A percentile compares a stretch with the other conserved stretches of the same genome.
These are phyloP conservation scores for Busseola fusca DNA, from an alignment of 2,888 invertebrate genomes.

Conservation along the genomic window DNA sequence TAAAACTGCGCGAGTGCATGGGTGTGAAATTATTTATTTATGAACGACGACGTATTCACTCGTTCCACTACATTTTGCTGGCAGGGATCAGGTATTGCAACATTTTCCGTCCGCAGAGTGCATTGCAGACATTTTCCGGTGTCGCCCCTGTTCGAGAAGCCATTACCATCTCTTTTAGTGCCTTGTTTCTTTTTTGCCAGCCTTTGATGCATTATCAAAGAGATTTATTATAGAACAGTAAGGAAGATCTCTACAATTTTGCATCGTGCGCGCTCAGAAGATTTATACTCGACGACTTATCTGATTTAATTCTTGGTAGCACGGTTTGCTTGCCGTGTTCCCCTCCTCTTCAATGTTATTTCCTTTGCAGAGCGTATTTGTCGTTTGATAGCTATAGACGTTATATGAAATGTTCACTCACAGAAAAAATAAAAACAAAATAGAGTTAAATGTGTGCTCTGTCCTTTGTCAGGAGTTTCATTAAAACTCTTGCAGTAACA, in stretches of 20 bases:
- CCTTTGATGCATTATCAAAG: constrained; percentile 54
- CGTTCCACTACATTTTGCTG: constrained; percentile 43
- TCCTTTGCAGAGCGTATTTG: constrained; percentile 20
- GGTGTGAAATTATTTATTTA: constrained; percentile 61
- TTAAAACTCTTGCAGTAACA: constrained; percentile 24
- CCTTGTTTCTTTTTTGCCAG: constrained; percentile 59
- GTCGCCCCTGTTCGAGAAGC: constrained; percentile 56
- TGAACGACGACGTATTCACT: constrained; percentile 54
- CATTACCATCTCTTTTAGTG: constrained; percentile 61
- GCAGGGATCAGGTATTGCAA: constrained; percentile 49
- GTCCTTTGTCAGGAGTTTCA: constrained; percentile 15
- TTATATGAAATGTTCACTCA: constrained; percentile 4
- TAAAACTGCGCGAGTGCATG: constrained; percentile 40
- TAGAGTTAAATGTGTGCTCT: neutral
- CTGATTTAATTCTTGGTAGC: constrained; percentile 61
- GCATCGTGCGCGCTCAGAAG: constrained; percentile 49
- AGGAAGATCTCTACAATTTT: constrained; percentile 46
- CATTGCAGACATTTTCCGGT: constrained; percentile 52
- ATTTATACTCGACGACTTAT: constrained; percentile 58
- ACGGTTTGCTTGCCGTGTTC: constrained; percentile 34
- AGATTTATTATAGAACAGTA: constrained; percentile 57
- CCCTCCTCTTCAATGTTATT: constrained; percentile 50
- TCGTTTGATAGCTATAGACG: constrained; percentile 17
- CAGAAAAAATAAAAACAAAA: constrained; percentile 9
- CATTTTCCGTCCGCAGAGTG: constrained; percentile 37